Base-by-base conservation (phyloP, 37 sponge, comb jelly and placozoan genomes). In the Theonella swinhoei region DNA sequence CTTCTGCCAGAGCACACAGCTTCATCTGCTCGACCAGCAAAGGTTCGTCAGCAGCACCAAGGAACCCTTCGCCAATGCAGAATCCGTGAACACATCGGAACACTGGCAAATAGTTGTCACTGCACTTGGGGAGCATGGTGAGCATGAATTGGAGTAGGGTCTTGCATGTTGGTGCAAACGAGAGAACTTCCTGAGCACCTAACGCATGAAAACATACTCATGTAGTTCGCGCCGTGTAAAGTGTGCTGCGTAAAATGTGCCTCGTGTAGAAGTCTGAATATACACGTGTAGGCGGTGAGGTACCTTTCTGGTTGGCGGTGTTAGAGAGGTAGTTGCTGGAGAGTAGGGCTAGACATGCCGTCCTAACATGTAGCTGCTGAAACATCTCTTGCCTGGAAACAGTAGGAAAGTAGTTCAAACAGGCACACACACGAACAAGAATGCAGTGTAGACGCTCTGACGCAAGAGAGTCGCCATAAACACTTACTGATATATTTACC, bases 21-120 rank as follows among this genome's bases (percentile, higher is more conserved):
- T 70, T 70, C 58, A 79, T 5, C 36, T 75, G 81, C 54, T 67
- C 28, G 4, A 28, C 23, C 29, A 87, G 81, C 5, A 75, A 34
- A 26, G 75, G 3, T 11, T 39, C 64, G 39, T 87, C 87, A 1
- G 35, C 32, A 26, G 33, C 37, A 14, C 35, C 63, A 19, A 87
- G 81, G 0, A 80, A 64, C 9, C 42, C 5, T 2, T 80, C 76
- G 26, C 80, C 76, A 28, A 28, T 31, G 65, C 76, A 61, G 11
- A 82, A 70, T 32, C 70, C 63, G 76, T 77, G 60, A 38, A 87
- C 54, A 32, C 68, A 67, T 32, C 75, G 64, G 39, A 88, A 77
- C 37, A 81, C 78, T 22, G 54, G 42, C 32, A 76, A 71, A 64
- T 76, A 88, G 64, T 70, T n/a, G 38, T 68, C 71, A 0, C 78